A percentile compares a stretch with the other conserved stretches of the same genome.
Conservation (phyloP, 2,888 invertebrate genomes). For the Drosophila pseudotalamancana region DNA sequence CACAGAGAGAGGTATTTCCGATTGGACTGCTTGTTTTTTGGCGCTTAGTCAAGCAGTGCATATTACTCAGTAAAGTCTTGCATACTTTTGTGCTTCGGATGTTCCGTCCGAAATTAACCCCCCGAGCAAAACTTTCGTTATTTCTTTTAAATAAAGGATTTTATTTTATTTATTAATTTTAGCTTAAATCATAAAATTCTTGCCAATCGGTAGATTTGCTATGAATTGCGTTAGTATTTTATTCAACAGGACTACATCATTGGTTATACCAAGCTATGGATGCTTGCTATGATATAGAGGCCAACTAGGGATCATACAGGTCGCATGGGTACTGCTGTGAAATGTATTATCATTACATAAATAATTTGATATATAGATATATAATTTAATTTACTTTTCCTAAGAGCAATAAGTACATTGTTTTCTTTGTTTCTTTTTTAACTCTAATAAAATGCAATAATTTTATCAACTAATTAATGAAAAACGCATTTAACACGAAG, state of each 20-base stretch:
- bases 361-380: background rate
- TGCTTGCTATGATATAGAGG: background rate
- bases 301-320: background rate
- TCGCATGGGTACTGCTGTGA: background rate
- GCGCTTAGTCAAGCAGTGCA: background rate
- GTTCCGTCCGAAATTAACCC: too few relatives aligned
- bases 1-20: too few relatives aligned
- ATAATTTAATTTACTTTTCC: slow-evolving; percentile 54
- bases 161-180: too few relatives aligned
- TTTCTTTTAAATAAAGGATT: too few relatives aligned
- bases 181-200: too few relatives aligned
- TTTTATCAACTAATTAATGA: slow-evolving; percentile 42
- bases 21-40: background rate
- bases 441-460: slow-evolving; percentile 64
- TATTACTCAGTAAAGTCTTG: background rate
- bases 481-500: slow-evolving; percentile 49
- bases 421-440: slow-evolving; percentile 15
- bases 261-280: too few relatives aligned
- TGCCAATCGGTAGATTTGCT: too few relatives aligned
- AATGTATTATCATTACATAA: background rate
- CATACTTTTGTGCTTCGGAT: background rate
- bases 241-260: too few relatives aligned
- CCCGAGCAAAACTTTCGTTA: too few relatives aligned
- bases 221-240: too few relatives aligned
- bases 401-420: slow-evolving; percentile 57